phyloP scores from a whole-genome alignment of 2,113 vertebrate species.

The Syngnathus floridae region DNA sequence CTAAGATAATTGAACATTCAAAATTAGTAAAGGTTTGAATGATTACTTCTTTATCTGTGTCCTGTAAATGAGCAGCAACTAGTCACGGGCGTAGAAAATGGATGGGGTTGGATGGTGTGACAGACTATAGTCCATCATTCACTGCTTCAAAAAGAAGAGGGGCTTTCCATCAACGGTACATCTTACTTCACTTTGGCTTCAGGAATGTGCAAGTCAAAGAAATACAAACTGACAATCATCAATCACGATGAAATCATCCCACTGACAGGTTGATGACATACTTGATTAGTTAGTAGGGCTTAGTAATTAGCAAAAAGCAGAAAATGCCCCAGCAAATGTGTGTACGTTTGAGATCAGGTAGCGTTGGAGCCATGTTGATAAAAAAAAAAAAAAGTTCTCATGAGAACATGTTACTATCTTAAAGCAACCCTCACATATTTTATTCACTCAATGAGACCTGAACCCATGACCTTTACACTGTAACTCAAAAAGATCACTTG shows the following conservation, averaged over 20 bases:
- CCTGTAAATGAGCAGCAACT: no score
- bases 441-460: slow-evolving; percentile 1
- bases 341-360: no score
- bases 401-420: not conserved
- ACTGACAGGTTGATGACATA: not conserved
- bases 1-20: no score
- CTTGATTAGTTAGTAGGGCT: not conserved
- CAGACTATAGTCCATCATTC: no score
- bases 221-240: not conserved
- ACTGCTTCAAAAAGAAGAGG: no score
- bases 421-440: slow-evolving; percentile 1
- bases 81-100: no score
- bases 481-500: not conserved
- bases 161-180: no score
- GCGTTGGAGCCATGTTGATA: not conserved
- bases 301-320: not conserved
- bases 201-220: not conserved
- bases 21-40: not conserved
- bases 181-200: not conserved
- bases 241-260: not conserved
- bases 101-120: no score
- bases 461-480: not conserved
- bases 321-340: not conserved
- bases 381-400: not conserved
- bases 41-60: not conserved